Evolutionary conservation across 2,888 invertebrate genomes (phyloP), one percentile per base, ranked within the genome.

Genomic region (Neoaliturus tenellus): DNA sequence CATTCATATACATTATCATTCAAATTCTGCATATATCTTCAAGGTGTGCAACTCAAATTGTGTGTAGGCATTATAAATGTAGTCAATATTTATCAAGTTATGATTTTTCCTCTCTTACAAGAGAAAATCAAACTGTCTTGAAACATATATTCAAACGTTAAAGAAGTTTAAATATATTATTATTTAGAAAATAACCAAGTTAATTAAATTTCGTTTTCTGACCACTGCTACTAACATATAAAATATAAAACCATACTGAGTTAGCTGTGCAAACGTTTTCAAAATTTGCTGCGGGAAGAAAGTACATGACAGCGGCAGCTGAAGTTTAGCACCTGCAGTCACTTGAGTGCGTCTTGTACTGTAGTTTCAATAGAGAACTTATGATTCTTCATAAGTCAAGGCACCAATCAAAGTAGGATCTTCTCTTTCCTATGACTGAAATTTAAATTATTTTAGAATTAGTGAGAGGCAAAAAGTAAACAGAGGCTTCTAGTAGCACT

Each of bases 381-480:
- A 28, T 55, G 44, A 51, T 6, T 8, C 31, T 28, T 6, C 17
- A 62, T 28, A 4, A 12, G 28, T 62, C 2, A 62, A 62, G 62
- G 62, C 62, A 62, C 62, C 62, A 62, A 62, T 17, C 14, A 5
- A 6, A 51, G 51, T 1, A 3, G 51, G 51, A 20, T 23, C 51
- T 62, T 31, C 23, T 62, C 31, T 31, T 31, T 62, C 62, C 62
- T 62, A 62, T 17, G 62, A 62, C 62, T 62, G 62, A 62, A 62
- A 62, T 14, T 62, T 0, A 55, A 55, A 55, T 20, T 55, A 17
- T 25, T 55, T 14, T 23, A 41, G 14, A 44, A 44, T 44, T 14
- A 44, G 44, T 44, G 10, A 44, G 2, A 12, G 17, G 17, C 35
- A 35, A 6, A 6, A 35, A 35, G 35, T 35, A n/a, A n/a, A n/a